phyloP scores from a whole-genome alignment of 2,888 invertebrate species.

The Heliothis peltigera region DNA sequence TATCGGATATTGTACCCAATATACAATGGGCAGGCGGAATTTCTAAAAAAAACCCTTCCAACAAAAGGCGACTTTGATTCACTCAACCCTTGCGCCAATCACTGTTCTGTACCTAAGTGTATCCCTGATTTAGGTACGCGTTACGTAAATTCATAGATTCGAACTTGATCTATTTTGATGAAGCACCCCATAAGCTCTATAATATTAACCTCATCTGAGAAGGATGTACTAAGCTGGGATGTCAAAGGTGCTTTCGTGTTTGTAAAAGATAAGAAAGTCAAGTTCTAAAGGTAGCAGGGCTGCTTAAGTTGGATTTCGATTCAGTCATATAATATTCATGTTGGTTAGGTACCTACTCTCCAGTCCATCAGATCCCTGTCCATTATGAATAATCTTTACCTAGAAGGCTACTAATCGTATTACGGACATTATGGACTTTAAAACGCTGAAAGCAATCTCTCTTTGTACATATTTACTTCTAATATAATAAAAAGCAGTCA shows the following conservation, averaged over 20 bases:
- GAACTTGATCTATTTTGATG: neutral
- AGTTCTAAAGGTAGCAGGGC: neutral
- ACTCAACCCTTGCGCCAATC: neutral
- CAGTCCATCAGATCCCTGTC: neutral
- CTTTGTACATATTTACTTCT: conserved; percentile 2
- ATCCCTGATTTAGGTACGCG: neutral
- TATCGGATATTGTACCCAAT: neutral
- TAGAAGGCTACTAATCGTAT: neutral
- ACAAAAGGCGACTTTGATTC: neutral
- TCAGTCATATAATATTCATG: conserved; percentile 10
- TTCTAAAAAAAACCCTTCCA: neutral
- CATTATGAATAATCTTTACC: conserved; percentile 1
- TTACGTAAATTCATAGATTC: neutral
- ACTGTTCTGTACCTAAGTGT: neutral
- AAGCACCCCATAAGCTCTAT: neutral
- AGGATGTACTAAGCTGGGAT: neutral
- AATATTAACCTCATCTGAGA: neutral
- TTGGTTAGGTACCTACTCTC: neutral
- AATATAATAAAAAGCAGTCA: conserved; percentile 3
- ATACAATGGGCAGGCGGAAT: neutral
- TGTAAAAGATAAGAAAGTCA: neutral
- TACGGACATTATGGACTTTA: neutral
- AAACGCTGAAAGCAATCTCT: too few species aligned
- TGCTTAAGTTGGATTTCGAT: conserved; percentile 5
- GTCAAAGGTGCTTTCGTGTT: neutral